These are phyloP conservation scores for Empidonax traillii DNA, from an alignment of 2,113 vertebrate species.

Conservation along the genomic window DNA sequence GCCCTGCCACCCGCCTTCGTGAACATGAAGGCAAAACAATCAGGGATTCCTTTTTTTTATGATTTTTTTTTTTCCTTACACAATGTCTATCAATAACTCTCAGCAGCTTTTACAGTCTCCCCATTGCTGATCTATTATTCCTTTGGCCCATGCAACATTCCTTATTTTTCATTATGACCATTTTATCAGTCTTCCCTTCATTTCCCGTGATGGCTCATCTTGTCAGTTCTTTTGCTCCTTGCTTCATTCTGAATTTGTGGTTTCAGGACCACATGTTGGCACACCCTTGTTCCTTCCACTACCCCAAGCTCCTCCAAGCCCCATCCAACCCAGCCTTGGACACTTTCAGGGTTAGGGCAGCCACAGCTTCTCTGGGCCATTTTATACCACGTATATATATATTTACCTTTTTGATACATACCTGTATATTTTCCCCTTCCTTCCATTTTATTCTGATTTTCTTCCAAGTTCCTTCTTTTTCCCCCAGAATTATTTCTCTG, in stretches of 20 bases:
- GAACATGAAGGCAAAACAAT: conserved; percentile 20
- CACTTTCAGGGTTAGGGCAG: not conserved
- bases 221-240: conserved; percentile 1
- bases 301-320: not conserved
- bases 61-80: not conserved
- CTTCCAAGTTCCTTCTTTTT: not conserved
- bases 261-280: not conserved
- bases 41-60: not conserved
- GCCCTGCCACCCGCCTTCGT: not conserved
- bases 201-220: conserved; percentile 12
- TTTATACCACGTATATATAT: not conserved
- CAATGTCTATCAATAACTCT: conserved; percentile 40
- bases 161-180: conserved; percentile 43
- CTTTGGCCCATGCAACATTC: conserved; percentile 36
- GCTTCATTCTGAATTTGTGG: not conserved
- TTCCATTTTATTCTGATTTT: not conserved
- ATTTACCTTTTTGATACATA: not conserved
- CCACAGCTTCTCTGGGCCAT: not conserved
- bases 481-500: not conserved
- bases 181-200: conserved; percentile 18
- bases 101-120: conserved; percentile 40
- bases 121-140: conserved; percentile 36
- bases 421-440: not conserved
- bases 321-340: rapidly evolving
- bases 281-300: not conserved